A percentile compares a stretch with the other conserved stretches of the same genome.
Evolutionary conservation across 37 sponge, comb jelly and placozoan genomes (phyloP).

Genomic region (Cliona cf. orientalis): DNA sequence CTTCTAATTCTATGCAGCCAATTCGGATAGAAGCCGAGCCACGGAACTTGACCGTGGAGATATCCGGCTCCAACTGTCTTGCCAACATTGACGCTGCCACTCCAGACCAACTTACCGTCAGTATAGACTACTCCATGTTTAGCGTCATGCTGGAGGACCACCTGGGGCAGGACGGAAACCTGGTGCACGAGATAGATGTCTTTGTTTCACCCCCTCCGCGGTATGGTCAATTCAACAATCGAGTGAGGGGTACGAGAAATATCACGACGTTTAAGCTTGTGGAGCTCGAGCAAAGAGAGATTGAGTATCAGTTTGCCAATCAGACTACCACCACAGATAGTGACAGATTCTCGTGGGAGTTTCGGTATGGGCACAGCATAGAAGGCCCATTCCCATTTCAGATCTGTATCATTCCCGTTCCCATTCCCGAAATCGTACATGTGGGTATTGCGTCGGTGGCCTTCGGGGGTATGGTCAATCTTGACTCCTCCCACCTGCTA

Average conservation of each 20-base stretch:
- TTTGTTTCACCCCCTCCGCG: background rate
- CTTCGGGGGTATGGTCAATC: background rate
- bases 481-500: constrained; percentile 11
- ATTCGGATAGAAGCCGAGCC: constrained; percentile 42
- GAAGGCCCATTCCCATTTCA: background rate
- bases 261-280: background rate
- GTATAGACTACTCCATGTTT: background rate
- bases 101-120: background rate
- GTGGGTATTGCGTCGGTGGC: background rate
- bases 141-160: background rate
- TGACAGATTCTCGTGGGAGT: constrained; percentile 33
- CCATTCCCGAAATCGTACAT: constrained; percentile 11
- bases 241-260: background rate
- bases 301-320: constrained; percentile 6
- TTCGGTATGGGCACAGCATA: constrained; percentile 40
- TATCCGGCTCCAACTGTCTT: constrained; percentile 6
- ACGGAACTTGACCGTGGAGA: background rate
- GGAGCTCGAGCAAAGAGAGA: background rate
- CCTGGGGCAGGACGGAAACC: constrained; percentile 15
- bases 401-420: constrained; percentile 60
- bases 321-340: background rate
- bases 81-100: background rate
- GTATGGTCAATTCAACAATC: constrained; percentile 18
- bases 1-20: constrained; percentile 8
- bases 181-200: background rate